Evolutionary conservation across 2,888 invertebrate genomes (phyloP).

Genomic region (Mactromeris polynyma): DNA sequence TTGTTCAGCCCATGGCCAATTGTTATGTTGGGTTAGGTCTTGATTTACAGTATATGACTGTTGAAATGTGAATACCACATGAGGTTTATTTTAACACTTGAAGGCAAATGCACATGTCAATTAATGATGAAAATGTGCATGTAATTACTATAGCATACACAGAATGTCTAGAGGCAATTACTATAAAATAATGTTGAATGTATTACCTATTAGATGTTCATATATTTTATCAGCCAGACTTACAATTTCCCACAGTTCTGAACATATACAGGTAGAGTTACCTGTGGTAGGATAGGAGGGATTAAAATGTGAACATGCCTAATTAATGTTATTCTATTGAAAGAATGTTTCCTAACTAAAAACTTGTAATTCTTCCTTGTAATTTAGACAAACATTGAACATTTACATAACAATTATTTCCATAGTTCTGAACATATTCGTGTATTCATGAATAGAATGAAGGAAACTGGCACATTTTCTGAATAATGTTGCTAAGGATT

Average conservation of each 20-base stretch:
- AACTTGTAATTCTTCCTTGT: background rate
- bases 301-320: too few relatives aligned
- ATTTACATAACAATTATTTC: too few relatives aligned
- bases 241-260: background rate
- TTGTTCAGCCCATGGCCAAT: background rate
- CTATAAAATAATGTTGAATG: constrained; percentile 4
- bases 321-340: too few relatives aligned
- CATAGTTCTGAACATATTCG: too few relatives aligned
- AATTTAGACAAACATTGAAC: background rate
- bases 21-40: background rate
- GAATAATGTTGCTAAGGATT: too few relatives aligned
- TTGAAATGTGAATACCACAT: constrained; percentile 7
- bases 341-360: background rate
- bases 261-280: background rate
- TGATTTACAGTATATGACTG: background rate
- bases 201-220: constrained; percentile 13
- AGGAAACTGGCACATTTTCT: too few relatives aligned
- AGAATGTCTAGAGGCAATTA: constrained; percentile 24
- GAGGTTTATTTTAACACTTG: background rate
- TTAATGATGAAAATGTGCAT: constrained; percentile 32
- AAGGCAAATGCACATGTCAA: constrained; percentile 31
- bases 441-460: too few relatives aligned
- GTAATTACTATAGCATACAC: constrained; percentile 35
- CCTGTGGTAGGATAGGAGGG: background rate
- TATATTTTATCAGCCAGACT: background rate